Evolutionary conservation across 1,140 invertebrate species (phyloP).

Genomic region (Brachionus rubens): DNA sequence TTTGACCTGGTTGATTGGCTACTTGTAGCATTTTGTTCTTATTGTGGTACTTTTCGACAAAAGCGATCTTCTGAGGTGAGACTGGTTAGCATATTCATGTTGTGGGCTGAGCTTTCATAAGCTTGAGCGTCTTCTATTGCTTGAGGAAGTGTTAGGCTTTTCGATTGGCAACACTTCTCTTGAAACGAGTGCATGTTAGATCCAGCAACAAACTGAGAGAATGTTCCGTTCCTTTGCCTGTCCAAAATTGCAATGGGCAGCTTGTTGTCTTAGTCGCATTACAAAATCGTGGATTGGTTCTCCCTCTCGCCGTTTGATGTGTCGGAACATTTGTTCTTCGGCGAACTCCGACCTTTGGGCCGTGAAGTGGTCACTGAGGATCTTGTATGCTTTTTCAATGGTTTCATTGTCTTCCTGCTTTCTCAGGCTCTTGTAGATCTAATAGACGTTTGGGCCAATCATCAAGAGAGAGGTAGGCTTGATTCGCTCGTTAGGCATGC

Average conservation of each 20-base stretch:
- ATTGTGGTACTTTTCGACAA: background rate
- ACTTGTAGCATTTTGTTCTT: background rate
- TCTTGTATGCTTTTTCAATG: background rate
- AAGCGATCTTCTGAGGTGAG: background rate
- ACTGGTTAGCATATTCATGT: background rate
- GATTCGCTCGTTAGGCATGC: too few relatives aligned
- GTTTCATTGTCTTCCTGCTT: background rate
- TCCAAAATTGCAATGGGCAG: background rate
- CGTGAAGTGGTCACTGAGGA: conserved; percentile 1
- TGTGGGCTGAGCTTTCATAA: too few relatives aligned
- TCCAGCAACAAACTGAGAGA: background rate
- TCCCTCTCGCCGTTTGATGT: too few relatives aligned
- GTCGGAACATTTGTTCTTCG: too few relatives aligned
- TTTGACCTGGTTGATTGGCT: background rate
- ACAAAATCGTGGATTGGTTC: too few relatives aligned
- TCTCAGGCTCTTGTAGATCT: too few relatives aligned
- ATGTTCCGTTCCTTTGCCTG: background rate
- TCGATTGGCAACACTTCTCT: too few relatives aligned
- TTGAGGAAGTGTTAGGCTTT: too few relatives aligned
- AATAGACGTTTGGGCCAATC: too few relatives aligned
- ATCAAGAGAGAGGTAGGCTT: too few relatives aligned
- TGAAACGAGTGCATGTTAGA: conserved; percentile 4
- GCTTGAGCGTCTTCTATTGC: too few relatives aligned
- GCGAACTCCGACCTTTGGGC: background rate
- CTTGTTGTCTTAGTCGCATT: background rate